Base-by-base conservation (phyloP, 1,140 invertebrate species). In the Macrostomum lignano region DNA sequence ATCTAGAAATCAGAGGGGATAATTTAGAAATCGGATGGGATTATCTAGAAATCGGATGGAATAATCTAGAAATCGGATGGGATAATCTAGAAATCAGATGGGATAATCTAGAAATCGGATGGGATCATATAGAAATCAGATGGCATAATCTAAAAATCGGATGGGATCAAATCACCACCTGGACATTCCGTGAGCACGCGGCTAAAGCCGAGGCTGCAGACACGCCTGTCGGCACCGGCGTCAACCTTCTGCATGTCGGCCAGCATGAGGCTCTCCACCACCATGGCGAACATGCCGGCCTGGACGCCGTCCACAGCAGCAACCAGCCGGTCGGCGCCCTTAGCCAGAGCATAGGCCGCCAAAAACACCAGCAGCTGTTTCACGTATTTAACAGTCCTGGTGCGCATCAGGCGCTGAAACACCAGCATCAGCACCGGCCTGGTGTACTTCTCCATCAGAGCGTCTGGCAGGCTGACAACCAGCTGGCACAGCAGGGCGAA, bases 311-410 rank as follows among this genome's bases (percentile, higher is more conserved):
- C 78, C 24, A 91, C 62, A 2, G 74, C 62, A 15, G 69, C 60
- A 4, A 86, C 65, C 7, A 93, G 60, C 33, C 57, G 58, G 25
- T 59, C 55, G 1, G 72, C 63, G 14, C 73, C 71, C 46, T 73
- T 73, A 51, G 73, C 72, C 25, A 74, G 67, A 4, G 69, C 64
- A 56, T 73, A 91, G 38, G 78, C 67, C 26, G 67, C 72, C 44
- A 91, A 72, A 60, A 91, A 91, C 1, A 79, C 72, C 25, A 91
- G 69, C 1, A 93, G 60, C 37, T 49, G 56, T 49, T 73, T 73
- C 2, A 88, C 66, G 54, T 71, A 88, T 60, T 93, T 91, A 1
- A 75, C 74, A 1, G 84, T 93, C 61, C 86, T 93, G 0, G 74
- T 77, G 0, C 72, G 74, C 3, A 74, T 73, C 22, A 93, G 58